Evolutionary conservation across 1,140 invertebrate species (phyloP).

Genomic region (Aphaenogaster floridana): DNA sequence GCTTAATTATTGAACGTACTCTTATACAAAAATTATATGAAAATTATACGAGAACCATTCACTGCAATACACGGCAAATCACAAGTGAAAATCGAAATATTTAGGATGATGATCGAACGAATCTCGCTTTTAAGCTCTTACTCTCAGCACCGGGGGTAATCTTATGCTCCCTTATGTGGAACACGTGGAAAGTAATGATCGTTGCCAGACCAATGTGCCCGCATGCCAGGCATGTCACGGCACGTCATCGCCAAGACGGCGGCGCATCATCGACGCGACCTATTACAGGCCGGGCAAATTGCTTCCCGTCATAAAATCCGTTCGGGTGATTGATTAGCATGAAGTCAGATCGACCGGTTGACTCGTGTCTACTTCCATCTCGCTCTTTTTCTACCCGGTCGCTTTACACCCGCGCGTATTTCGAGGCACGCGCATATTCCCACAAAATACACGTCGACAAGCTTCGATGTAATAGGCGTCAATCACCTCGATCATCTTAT

Average conservation of each 20-base stretch:
- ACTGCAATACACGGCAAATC: neutral
- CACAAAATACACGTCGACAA: conserved; percentile 32
- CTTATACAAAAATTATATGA: neutral
- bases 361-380: conserved; percentile 58
- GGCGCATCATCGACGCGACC: conserved; percentile 75
- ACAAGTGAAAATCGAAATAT: conserved; percentile 18
- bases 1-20: conserved; percentile 19
- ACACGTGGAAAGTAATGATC: conserved; percentile 64
- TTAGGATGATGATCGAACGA: conserved; percentile 1
- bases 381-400: conserved; percentile 10
- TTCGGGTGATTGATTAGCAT: conserved; percentile 81
- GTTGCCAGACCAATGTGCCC: conserved; percentile 21
- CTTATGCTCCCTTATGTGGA: conserved; percentile 50
- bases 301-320: conserved; percentile 80
- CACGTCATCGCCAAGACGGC: conserved; percentile 74
- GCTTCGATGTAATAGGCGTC: conserved; percentile 54
- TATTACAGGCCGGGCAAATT: conserved; percentile 80
- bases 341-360: conserved; percentile 65
- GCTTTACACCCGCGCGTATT: conserved; percentile 12
- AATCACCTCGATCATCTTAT: conserved; percentile 39
- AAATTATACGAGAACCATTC: neutral
- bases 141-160: neutral
- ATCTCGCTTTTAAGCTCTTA: conserved; percentile 21
- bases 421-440: conserved; percentile 30
- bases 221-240: conserved; percentile 55